phyloP scores from a whole-genome alignment of 2,113 vertebrate species.

The Lepus americanus region DNA sequence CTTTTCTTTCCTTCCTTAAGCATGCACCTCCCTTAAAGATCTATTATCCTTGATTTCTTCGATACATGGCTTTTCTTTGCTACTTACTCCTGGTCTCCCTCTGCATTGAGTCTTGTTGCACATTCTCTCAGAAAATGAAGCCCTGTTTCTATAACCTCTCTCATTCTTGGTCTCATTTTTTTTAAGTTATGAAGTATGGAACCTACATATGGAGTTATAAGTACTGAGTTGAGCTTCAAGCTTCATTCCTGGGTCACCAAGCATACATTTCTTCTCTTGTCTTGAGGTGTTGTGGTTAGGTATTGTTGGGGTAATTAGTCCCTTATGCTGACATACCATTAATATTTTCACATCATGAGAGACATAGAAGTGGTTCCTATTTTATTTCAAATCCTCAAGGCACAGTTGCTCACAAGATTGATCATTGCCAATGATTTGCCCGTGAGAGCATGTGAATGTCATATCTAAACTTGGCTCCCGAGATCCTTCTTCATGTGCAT shows the following conservation, averaged over 20 bases:
- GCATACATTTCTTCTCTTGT: neutral
- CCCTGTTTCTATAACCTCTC: neutral
- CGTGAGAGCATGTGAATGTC: neutral
- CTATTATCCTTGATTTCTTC: neutral
- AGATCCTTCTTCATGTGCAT: neutral
- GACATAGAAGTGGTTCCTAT: neutral
- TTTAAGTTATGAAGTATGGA: neutral
- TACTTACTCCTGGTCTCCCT: neutral
- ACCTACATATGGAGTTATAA: neutral
- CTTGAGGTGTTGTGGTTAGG: neutral
- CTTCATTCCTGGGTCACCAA: neutral
- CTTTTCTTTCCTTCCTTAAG: neutral
- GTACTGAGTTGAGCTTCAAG: neutral
- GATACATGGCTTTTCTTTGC: neutral
- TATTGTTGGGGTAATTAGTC: neutral
- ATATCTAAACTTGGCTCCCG: neutral
- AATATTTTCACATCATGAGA: neutral
- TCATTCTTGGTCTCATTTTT: neutral
- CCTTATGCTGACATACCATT: neutral
- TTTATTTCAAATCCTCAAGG: neutral
- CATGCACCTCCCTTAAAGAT: neutral
- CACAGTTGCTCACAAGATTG: neutral
- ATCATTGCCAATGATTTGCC: neutral
- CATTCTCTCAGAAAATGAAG: neutral
- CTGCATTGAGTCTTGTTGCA: neutral